Conservation (phyloP, 2,797 vertebrate genomes). For the Lycodopsis pacificus region DNA sequence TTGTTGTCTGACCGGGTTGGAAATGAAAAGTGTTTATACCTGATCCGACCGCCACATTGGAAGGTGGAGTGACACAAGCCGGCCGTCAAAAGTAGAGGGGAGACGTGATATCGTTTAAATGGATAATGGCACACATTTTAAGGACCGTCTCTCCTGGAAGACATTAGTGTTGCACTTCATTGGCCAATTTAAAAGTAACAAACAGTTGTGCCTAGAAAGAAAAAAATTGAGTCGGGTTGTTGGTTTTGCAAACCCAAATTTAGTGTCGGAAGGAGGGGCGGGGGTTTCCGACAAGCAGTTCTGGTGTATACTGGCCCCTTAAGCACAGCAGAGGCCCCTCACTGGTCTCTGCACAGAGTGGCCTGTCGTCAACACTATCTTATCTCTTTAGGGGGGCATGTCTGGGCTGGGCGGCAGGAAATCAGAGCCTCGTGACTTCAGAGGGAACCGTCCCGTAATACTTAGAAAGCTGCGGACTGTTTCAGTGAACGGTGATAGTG, state of each 20-base stretch:
- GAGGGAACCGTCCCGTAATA: constrained; percentile 49
- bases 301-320: constrained; percentile 16
- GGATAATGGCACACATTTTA: neutral
- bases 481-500: constrained; percentile 34
- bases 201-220: neutral
- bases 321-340: constrained; percentile 73
- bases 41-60: neutral
- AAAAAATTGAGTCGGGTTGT: neutral
- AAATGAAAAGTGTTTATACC: neutral
- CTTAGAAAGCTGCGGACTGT: constrained; percentile 49
- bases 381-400: constrained; percentile 76
- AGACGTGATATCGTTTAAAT: neutral
- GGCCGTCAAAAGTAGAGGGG: neutral
- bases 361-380: constrained; percentile 80
- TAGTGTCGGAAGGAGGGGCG: neutral
- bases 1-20: neutral
- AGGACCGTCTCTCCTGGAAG: neutral
- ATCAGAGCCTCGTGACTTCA: constrained; percentile 48
- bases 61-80: neutral
- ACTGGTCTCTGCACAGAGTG: constrained; percentile 57
- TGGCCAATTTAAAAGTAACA: neutral
- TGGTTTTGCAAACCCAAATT: neutral
- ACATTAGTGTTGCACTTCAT: neutral
- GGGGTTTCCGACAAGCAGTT: neutral
- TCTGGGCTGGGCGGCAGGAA: constrained; percentile 66